Evolutionary conservation across 1,140 invertebrate genomes (phyloP), one percentile per base, ranked within the genome.

Genomic region (Aphis craccivora): DNA sequence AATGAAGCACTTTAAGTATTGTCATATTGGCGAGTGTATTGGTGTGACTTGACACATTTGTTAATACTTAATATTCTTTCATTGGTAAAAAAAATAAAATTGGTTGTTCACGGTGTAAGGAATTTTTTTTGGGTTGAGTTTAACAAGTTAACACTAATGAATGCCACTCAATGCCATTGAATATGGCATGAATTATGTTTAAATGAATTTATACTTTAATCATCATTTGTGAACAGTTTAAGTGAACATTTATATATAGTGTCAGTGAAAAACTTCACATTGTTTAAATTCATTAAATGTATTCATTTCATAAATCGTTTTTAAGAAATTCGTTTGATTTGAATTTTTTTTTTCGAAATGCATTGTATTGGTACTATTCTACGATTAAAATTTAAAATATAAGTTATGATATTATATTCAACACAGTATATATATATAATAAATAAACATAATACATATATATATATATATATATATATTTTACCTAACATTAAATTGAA

Each of bases 1-100:
- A n/a, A 76, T 76, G n/a, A 76, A 76, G 60, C 30, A 76, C 60
- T 76, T 76, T 76, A 35, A 76, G 60, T 5, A 18, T 76, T 76
- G 60, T 76, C 60, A n/a, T 76, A 76, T 76, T n/a, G n/a, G n/a
- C n/a, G 60, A 76, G 60, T 76, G 60, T 76, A 76, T 76, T n/a
- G n/a, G 30, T 76, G 60, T 76, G 60, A 14, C 60, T 76, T 76
- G 60, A n/a, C 14, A 76, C 9, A 76, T 76, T 76, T 76, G 60
- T 76, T 76, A 76, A 76, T n/a, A n/a, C 60, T 76, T 76, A n/a
- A 67, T 67, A n/a, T 76, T 76, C 5, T n/a, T 67, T 67, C 30
- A 67, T n/a, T 76, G 60, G 60, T 14, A n/a, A n/a, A 14, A n/a
- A n/a, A 76, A 76, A 76, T 76, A 35, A 76, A 14, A n/a, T 76